These are phyloP conservation scores for Chloropsis cyanopogon DNA, from an alignment of 2,113 vertebrate species.

Conservation along the genomic window DNA sequence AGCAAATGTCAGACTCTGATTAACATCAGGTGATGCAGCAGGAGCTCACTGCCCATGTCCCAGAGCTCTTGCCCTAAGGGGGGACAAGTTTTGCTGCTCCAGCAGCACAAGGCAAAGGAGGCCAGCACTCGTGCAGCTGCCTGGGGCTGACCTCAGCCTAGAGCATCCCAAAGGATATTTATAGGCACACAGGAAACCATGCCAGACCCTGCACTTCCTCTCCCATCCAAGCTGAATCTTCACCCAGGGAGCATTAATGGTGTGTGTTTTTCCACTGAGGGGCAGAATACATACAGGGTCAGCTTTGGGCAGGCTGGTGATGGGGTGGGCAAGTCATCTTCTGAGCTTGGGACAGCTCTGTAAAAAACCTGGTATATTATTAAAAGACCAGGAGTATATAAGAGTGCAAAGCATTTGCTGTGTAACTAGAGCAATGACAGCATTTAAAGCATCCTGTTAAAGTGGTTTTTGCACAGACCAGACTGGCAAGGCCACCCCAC, in stretches of 20 bases:
- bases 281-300: accelerated
- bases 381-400: background rate
- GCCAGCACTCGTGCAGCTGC: background rate
- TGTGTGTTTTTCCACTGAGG: background rate
- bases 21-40: background rate
- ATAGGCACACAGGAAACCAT: background rate
- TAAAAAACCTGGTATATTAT: background rate
- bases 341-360: background rate
- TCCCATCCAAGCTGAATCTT: background rate
- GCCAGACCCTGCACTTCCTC: background rate
- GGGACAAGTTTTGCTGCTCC: background rate
- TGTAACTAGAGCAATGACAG: background rate
- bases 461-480: background rate
- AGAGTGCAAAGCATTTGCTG: background rate
- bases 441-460: background rate
- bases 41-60: background rate
- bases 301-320: background rate
- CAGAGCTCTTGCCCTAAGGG: background rate
- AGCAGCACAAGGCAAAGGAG: background rate
- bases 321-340: background rate
- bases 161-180: background rate
- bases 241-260: background rate
- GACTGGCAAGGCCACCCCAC: background rate
- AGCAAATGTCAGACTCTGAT: accelerated
- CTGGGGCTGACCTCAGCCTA: background rate